Percentiles rank a stretch among this genome's conserved stretches.
phyloP scores from a whole-genome alignment of 2,888 invertebrate genomes.

The Pseudococcus viburni region DNA sequence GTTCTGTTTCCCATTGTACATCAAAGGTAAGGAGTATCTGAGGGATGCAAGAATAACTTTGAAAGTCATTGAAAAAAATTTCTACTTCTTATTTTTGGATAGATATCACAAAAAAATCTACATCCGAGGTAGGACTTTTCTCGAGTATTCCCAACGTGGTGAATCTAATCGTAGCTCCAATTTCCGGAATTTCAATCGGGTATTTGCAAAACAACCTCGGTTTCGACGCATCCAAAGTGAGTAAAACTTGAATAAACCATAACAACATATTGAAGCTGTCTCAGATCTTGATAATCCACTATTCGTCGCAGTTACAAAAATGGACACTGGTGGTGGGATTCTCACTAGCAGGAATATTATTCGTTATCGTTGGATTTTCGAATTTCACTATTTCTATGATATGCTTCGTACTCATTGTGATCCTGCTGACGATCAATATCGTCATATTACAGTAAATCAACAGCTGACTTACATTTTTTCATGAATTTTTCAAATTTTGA shows the following conservation, averaged over 20 bases:
- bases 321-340: not conserved
- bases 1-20: slow-evolving; percentile 37
- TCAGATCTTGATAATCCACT: too few relatives aligned
- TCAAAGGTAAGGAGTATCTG: slow-evolving; percentile 46
- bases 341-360: not conserved
- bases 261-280: not conserved
- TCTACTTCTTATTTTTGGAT: not conserved
- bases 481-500: too few relatives aligned
- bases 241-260: not conserved
- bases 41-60: too few relatives aligned
- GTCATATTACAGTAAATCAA: not conserved
- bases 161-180: slow-evolving; percentile 6
- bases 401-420: not conserved
- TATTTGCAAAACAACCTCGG: slow-evolving; percentile 13
- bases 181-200: not conserved
- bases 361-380: not conserved
- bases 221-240: not conserved
- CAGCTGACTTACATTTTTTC: too few relatives aligned
- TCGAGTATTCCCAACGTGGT: slow-evolving; percentile 41
- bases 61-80: too few relatives aligned
- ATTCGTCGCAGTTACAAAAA: not conserved
- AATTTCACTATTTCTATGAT: not conserved
- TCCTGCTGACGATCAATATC: not conserved
- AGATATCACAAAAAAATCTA: not conserved
- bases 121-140: slow-evolving; percentile 3